A percentile compares a stretch with the other conserved stretches of the same genome.
phyloP scores from a whole-genome alignment of 2,797 vertebrate species.

The Leucoraja ocellata region DNA sequence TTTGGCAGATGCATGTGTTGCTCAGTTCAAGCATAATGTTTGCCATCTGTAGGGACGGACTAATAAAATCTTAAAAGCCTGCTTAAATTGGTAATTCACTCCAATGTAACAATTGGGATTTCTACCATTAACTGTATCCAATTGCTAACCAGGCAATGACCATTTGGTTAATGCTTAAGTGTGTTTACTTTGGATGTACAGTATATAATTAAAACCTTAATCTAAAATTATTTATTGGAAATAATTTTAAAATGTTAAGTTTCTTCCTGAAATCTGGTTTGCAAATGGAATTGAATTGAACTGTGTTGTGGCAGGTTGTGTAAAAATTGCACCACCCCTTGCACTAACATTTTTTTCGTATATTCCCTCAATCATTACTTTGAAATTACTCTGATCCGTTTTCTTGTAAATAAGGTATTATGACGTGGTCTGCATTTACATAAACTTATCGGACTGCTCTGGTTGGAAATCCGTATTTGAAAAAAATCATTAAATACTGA shows the following conservation, averaged over 20 bases:
- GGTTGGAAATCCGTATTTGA: conserved; percentile 65
- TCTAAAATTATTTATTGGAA: conserved; percentile 24
- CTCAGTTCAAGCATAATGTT: conserved; percentile 73
- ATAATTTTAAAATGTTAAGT: conserved; percentile 11
- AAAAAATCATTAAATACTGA: conserved; percentile 72
- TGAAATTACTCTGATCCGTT: conserved; percentile 81
- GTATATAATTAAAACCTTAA: conserved; percentile 31
- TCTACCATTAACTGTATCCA: conserved; percentile 8
- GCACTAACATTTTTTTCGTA: conserved; percentile 83
- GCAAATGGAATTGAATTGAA: conserved; percentile 35
- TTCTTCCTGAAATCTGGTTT: background rate
- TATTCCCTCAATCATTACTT: conserved; percentile 82
- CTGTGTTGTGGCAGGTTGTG: conserved; percentile 34
- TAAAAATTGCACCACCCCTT: conserved; percentile 58
- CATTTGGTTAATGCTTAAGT: background rate
- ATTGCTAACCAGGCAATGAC: conserved; percentile 2
- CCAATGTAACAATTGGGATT: conserved; percentile 17
- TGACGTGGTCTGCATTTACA: conserved; percentile 81
- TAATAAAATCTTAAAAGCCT: conserved; percentile 35
- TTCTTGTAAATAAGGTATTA: conserved; percentile 96
- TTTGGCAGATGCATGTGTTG: conserved; percentile 82
- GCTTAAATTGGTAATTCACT: conserved; percentile 33
- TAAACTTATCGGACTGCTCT: conserved; percentile 87
- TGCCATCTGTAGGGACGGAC: conserved; percentile 26
- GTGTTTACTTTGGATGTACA: conserved; percentile 31